Evolutionary conservation across 2,113 vertebrate genomes (phyloP).

Genomic region (Peromyscus leucopus): DNA sequence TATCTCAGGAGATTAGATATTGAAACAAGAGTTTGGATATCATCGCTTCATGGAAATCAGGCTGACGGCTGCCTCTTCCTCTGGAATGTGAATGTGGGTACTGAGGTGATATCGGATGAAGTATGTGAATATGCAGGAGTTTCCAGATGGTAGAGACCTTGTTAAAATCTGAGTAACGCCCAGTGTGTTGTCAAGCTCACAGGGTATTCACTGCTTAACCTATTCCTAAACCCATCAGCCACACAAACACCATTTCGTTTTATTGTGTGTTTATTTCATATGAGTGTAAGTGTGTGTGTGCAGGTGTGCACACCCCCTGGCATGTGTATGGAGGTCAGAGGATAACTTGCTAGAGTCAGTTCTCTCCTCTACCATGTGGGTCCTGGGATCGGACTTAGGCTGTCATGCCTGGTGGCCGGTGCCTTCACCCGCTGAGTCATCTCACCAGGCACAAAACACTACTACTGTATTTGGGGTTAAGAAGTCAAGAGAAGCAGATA

Average conservation of each 20-base stretch:
- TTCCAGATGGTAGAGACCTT: slow-evolving; percentile 14
- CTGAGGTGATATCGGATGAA: neutral
- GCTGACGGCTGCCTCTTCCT: neutral
- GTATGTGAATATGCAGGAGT: neutral
- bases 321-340: neutral
- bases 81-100: neutral
- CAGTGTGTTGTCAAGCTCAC: neutral
- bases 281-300: neutral
- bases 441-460: neutral
- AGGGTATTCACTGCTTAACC: neutral
- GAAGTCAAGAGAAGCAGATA: neutral
- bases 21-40: neutral
- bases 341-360: neutral
- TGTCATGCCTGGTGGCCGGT: neutral
- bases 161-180: slow-evolving; percentile 35
- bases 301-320: neutral
- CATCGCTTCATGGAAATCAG: neutral
- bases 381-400: neutral
- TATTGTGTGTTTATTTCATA: neutral
- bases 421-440: neutral
- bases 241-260: neutral
- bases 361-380: neutral
- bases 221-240: neutral
- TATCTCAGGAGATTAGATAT: neutral
- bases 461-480: neutral